Evolutionary conservation across 2,797 vertebrate genomes (phyloP).

Genomic region (Hephaestus fuliginosus): DNA sequence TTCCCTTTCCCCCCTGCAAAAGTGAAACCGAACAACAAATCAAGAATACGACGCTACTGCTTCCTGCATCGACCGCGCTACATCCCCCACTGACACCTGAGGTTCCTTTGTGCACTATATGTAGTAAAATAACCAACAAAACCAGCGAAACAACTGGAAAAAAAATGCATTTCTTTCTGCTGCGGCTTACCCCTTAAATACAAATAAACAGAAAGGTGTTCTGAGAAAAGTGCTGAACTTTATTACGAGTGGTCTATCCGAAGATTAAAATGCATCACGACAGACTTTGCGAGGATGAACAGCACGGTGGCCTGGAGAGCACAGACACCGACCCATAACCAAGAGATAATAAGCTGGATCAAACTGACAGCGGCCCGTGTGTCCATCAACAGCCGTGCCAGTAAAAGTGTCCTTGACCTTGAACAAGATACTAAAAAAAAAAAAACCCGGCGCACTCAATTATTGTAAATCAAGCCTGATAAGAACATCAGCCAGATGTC

Average conservation of each 20-base stretch:
- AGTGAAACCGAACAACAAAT: slow-evolving; percentile 15
- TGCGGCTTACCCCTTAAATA: not conserved
- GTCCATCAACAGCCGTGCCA: slow-evolving; percentile 12
- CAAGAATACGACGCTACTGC: not conserved
- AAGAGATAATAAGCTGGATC: slow-evolving; percentile 39
- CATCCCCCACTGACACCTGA: not conserved
- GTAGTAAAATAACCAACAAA: not conserved
- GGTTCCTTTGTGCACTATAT: not conserved
- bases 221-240: not conserved
- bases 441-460: slow-evolving; percentile 37
- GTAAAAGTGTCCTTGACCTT: slow-evolving; percentile 45
- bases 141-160: not conserved
- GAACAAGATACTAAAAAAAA: slow-evolving; percentile 32
- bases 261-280: no score
- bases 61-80: slow-evolving; percentile 3
- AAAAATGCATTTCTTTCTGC: not conserved
- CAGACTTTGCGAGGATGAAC: no score
- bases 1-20: slow-evolving; percentile 20
- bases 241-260: not conserved
- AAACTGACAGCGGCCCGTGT: slow-evolving; percentile 26
- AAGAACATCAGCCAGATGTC: slow-evolving; percentile 45
- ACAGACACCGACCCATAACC: slow-evolving; percentile 4
- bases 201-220: not conserved
- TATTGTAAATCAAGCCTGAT: slow-evolving; percentile 54
- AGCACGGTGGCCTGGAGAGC: slow-evolving; percentile 7